A percentile compares a stretch with the other conserved stretches of the same genome.
Evolutionary conservation across 2,888 invertebrate species (phyloP).

Genomic region (Drosophila testacea): DNA sequence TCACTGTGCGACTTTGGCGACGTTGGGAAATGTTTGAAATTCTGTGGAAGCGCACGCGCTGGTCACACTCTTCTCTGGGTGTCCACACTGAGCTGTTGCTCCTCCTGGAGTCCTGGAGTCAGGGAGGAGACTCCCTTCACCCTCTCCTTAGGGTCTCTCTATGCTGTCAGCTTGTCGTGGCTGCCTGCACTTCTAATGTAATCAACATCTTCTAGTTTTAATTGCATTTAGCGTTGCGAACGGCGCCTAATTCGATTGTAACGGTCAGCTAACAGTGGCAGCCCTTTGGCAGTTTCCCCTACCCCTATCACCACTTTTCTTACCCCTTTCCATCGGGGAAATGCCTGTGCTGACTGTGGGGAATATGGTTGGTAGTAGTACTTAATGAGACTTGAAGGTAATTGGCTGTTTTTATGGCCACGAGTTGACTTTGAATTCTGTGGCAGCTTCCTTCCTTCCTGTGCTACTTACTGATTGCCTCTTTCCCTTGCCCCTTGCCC

Average conservation of each 20-base stretch:
- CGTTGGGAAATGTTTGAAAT: constrained; percentile 38
- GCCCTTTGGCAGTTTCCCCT: constrained; percentile 36
- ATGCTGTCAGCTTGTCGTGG: constrained; percentile 26
- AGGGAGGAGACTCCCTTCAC: neutral
- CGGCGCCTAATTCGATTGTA: constrained; percentile 74
- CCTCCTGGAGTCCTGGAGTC: neutral
- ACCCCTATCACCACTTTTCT: neutral
- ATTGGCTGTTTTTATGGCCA: constrained; percentile 74
- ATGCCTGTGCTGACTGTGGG: constrained; percentile 17
- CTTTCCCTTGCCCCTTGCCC: no score
- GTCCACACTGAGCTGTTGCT: neutral
- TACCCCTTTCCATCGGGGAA: neutral
- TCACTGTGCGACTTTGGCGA: neutral
- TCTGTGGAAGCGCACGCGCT: constrained; percentile 28
- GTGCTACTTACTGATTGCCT: neutral
- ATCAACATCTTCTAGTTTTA: constrained; percentile 78
- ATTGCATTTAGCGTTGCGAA: constrained; percentile 77
- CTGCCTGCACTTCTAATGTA: constrained; percentile 75
- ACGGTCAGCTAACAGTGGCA: constrained; percentile 69
- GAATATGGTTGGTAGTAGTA: constrained; percentile 57
- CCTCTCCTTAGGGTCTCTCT: neutral
- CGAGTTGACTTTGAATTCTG: constrained; percentile 67
- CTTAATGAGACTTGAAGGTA: constrained; percentile 78
- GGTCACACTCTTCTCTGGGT: constrained; percentile 1
- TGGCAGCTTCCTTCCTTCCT: constrained; percentile 33